Evolutionary conservation across 2,113 vertebrate species (phyloP).

Genomic region (Taurulus bubalis): DNA sequence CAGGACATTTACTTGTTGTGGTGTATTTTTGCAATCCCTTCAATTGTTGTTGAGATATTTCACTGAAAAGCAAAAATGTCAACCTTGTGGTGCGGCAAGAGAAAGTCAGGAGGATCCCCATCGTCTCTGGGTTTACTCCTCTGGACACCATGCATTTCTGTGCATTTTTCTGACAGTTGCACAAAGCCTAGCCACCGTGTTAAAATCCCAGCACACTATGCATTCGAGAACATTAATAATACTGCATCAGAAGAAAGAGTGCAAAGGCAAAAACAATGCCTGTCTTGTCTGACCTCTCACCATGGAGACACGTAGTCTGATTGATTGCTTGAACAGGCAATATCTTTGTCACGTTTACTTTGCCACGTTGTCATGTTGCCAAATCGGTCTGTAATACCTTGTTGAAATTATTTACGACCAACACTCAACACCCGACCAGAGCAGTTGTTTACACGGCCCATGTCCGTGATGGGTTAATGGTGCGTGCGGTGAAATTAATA

Average conservation of each 20-base stretch:
- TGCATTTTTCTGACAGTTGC: not conserved
- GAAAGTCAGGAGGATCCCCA: not conserved
- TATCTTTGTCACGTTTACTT: not conserved
- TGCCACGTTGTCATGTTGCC: not conserved
- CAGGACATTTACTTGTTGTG: not conserved
- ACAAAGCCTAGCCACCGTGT: not conserved
- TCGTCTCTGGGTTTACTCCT: not conserved
- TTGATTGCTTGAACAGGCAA: not conserved
- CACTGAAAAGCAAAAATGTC: not conserved
- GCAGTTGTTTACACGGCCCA: constrained; percentile 4
- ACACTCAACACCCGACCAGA: not conserved
- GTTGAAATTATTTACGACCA: constrained; percentile 7
- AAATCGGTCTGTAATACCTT: not conserved
- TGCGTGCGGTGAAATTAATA: not conserved
- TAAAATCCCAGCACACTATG: not conserved
- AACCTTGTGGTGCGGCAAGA: not conserved
- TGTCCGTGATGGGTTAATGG: constrained; percentile 13
- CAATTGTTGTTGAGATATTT: not conserved
- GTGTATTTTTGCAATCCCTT: not conserved
- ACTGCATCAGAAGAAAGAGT: too few species aligned
- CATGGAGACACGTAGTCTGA: not conserved
- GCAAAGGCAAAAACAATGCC: too few species aligned
- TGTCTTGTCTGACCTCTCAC: constrained; percentile 7
- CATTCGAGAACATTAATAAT: not conserved
- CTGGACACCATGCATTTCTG: not conserved